phyloP scores from a whole-genome alignment of 2,113 vertebrate genomes.

The Lonchura striata region DNA sequence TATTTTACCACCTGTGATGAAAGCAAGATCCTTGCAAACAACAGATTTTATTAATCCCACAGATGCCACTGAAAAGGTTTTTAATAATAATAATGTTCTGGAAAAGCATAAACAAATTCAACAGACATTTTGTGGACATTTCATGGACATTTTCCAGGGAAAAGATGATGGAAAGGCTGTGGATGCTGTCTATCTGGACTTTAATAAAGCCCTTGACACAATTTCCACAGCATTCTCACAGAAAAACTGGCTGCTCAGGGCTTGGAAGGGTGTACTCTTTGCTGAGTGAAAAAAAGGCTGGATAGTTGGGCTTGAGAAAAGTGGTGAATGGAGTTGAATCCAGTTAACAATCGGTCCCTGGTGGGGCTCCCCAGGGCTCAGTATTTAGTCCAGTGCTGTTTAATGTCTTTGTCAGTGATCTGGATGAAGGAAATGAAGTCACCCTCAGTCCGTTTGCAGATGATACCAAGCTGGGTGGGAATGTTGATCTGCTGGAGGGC shows the following conservation, averaged over 20 bases:
- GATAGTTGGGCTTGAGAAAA: too few relatives aligned
- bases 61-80: not conserved
- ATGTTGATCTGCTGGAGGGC: not conserved
- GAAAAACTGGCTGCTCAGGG: not conserved
- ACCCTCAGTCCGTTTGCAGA: not conserved
- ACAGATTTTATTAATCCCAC: conserved; percentile 16
- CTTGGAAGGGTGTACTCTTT: not conserved
- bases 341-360: fast-evolving
- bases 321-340: not conserved
- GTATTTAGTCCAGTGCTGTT: not conserved
- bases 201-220: not conserved
- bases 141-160: not conserved
- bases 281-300: not conserved
- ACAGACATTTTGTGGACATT: not conserved
- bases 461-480: not conserved
- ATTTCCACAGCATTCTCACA: not conserved
- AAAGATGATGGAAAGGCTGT: not conserved
- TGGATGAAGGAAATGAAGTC: not conserved
- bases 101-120: conserved; percentile 11
- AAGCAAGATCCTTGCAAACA: not conserved
- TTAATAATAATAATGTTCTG: not conserved
- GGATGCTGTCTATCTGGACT: not conserved
- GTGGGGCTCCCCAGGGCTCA: not conserved
- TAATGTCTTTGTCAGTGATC: not conserved
- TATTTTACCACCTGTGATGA: not conserved